phyloP scores from a whole-genome alignment of 2,888 invertebrate species.

The Abrostola triplasia region DNA sequence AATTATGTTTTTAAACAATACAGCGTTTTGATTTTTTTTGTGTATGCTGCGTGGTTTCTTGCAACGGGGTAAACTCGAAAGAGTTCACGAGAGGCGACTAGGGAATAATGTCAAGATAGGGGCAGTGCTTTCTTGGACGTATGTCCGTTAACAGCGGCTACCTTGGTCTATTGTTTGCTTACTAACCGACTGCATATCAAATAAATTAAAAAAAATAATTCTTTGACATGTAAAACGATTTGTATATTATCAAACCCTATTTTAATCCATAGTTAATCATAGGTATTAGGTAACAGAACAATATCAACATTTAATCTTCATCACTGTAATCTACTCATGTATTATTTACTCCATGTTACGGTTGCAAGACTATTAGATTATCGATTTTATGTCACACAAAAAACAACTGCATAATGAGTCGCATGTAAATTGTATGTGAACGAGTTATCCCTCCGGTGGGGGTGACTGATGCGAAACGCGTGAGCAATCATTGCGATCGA shows the following conservation, averaged over 20 bases:
- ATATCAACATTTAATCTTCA: conserved; percentile 38
- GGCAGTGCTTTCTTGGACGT: no score
- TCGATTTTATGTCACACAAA: conserved; percentile 76
- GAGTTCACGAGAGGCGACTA: not conserved
- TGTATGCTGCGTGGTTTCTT: conserved; percentile 6
- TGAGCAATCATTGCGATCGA: conserved; percentile 86
- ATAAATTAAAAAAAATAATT: no score
- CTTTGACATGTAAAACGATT: no score
- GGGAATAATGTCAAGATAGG: not conserved
- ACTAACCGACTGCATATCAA: no score
- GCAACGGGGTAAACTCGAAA: not conserved
- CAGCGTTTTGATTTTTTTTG: not conserved
- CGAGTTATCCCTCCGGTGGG: conserved; percentile 79
- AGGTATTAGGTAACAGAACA: conserved; percentile 27
- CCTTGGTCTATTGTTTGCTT: no score
- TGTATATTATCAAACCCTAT: not conserved
- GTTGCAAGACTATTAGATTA: conserved; percentile 72
- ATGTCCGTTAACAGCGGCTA: no score
- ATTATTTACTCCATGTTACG: conserved; percentile 45
- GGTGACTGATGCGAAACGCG: conserved; percentile 87
- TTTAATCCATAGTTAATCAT: conserved; percentile 25
- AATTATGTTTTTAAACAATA: conserved; percentile 4
- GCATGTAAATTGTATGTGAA: conserved; percentile 85
- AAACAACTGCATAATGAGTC: conserved; percentile 73
- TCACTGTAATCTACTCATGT: conserved; percentile 46